Base-by-base conservation (phyloP, 2,113 vertebrate genomes). In the Peromyscus maniculatus region DNA sequence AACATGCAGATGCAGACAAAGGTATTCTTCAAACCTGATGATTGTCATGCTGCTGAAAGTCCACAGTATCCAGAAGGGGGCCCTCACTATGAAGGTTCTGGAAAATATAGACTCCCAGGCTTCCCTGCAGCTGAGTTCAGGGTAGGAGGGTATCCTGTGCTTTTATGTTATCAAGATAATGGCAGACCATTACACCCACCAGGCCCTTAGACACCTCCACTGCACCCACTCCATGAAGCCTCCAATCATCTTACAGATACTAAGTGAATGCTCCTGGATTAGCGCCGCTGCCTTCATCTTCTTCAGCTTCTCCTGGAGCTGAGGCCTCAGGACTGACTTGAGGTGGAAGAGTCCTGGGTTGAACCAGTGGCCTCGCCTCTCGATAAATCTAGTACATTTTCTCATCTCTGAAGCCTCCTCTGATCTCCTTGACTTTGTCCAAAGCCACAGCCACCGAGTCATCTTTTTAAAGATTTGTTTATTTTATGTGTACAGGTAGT, bases 211-310 rank as follows among this genome's bases (percentile, higher is more conserved):
- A 55, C 21, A 82, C 64, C 39, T 24, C 17, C 24, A 46, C 17
- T 0, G 17, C 49, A 62, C 15, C 49, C 1, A 11, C 6, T 2
- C 15, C 7, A 11, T 19, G 36, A 72, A 43, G 12, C 9, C n/a
- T 62, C 39, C 17, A 43, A 15, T 33, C 9, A 0, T 16, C 74
- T 22, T 33, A 7, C 17, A 13, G 36, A 31, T 8, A 21, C 72
- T 24, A 33, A 39, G 13, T 2, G 55, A 43, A 5, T 3, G 24
- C 3, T 57, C 46, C 89, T 31, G 3, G 2, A 4, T 31, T 31
- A 28, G 17, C 72, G 49, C 15, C 7, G 0, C n/a, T 7, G 39
- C 67, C 59, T 77, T 67, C 17, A 5, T 46, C 62, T 0, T 3
- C 16, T 17, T 69, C 33, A 3, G 69, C 5, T 7, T 31, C 49